Percentiles rank a stretch among this genome's conserved stretches.
phyloP scores from a whole-genome alignment of 2,888 invertebrate species.

The Perizoma affinitatum region DNA sequence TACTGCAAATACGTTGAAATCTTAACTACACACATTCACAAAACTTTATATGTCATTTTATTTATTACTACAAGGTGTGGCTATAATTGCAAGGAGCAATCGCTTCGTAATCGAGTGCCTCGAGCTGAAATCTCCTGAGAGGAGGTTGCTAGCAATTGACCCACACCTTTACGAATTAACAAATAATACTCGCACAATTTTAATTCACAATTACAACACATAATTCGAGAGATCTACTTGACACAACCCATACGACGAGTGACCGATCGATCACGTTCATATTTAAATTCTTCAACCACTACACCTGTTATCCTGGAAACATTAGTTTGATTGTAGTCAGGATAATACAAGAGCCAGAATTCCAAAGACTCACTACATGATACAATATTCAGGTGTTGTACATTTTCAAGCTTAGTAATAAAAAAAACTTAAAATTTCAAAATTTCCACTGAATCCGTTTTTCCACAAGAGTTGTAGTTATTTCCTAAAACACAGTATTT shows the following conservation, averaged over 20 bases:
- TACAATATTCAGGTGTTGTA: conserved; percentile 6
- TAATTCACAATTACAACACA: conserved; percentile 44
- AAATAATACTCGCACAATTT: conserved; percentile 21
- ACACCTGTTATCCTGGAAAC: background rate
- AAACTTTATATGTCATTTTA: background rate
- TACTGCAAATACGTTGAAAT: conserved; percentile 27
- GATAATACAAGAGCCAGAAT: conserved; percentile 4
- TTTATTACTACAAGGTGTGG: conserved; percentile 8
- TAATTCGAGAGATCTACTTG: conserved; percentile 60
- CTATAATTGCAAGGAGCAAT: conserved; percentile 4
- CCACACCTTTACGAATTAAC: conserved; percentile 13
- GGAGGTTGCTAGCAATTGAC: background rate
- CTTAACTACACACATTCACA: conserved; percentile 19
- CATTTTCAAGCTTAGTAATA: conserved; percentile 3
- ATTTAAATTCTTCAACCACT: background rate
- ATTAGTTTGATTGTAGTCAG: conserved; percentile 4
- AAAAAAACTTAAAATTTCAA: background rate
- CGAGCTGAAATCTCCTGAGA: background rate
- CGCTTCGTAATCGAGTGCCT: too few species aligned
- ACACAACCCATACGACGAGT: conserved; percentile 54
- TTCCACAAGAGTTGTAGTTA: too few species aligned
- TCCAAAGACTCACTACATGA: background rate
- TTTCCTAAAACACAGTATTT: too few species aligned
- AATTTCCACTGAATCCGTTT: too few species aligned
- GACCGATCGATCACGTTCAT: conserved; percentile 10